These are phyloP conservation scores for Chionis minor DNA, from an alignment of 2,113 vertebrate species.

Conservation along the genomic window DNA sequence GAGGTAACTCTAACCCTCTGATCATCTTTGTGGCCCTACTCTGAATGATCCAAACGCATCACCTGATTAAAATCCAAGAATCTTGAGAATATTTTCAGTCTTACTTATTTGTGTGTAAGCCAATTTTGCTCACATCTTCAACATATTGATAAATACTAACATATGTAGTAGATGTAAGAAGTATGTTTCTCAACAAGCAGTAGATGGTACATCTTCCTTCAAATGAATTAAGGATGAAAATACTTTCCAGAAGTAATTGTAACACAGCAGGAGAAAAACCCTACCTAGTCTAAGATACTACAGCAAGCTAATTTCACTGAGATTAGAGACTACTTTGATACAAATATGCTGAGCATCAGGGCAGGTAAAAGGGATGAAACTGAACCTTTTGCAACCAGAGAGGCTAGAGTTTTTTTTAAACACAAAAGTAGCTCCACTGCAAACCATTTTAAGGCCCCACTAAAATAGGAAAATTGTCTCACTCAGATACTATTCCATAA, in stretches of 20 bases:
- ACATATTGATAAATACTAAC: background rate
- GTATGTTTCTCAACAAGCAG: background rate
- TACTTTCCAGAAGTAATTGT: background rate
- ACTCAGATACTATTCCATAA: background rate
- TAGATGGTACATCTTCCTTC: background rate
- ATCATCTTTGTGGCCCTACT: no score
- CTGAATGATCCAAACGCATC: background rate
- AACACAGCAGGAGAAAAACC: background rate
- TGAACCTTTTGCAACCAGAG: background rate
- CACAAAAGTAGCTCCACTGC: background rate
- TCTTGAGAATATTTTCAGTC: background rate
- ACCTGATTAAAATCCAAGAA: background rate
- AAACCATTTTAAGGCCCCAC: background rate
- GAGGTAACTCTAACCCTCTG: no score
- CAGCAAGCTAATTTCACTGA: background rate
- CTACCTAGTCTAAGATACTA: background rate
- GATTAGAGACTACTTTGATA: background rate
- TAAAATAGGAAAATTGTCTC: background rate
- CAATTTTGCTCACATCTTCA: background rate
- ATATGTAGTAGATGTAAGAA: background rate
- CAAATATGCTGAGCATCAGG: background rate
- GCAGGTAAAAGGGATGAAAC: background rate
- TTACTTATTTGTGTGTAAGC: background rate
- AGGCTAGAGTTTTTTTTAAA: background rate
- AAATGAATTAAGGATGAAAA: background rate